Percentiles rank a stretch among this genome's conserved stretches.
Conservation (phyloP, 2,797 vertebrate genomes). For the Xenentodon cancila region DNA sequence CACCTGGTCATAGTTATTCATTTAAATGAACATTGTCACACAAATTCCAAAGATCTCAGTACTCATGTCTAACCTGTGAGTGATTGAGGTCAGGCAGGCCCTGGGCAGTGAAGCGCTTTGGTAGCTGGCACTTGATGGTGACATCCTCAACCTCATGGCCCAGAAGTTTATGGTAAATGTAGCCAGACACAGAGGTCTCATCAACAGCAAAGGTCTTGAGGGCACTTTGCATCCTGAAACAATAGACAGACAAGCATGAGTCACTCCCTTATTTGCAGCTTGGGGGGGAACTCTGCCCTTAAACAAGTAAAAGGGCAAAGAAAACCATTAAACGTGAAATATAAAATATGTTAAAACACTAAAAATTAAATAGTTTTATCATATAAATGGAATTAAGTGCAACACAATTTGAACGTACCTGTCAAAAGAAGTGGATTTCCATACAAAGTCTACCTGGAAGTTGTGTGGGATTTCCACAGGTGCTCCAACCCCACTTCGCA, state of each 20-base stretch:
- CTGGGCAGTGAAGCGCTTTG: constrained; percentile 98
- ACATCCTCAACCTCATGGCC: constrained; percentile 98
- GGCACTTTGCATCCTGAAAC: constrained; percentile 95
- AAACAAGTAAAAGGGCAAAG: background rate
- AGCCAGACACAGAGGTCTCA: constrained; percentile 97
- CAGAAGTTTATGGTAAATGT: constrained; percentile 97
- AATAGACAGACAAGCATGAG: constrained; percentile 1
- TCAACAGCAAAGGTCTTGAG: constrained; percentile 97
- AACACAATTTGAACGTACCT: constrained; percentile 78
- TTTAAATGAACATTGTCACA: background rate
- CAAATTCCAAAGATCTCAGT: background rate
- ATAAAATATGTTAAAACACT: background rate
- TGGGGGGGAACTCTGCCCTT: background rate
- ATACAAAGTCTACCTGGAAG: constrained; percentile 99
- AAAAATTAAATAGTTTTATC: background rate
- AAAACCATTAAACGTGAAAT: background rate
- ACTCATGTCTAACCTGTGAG: constrained; percentile 87
- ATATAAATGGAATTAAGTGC: background rate
- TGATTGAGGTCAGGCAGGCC: constrained; percentile 99
- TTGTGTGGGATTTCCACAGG: constrained; percentile 98
- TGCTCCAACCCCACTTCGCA: constrained; percentile 95
- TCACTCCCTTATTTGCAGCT: background rate
- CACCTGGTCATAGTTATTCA: background rate
- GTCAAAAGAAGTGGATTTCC: constrained; percentile 99
- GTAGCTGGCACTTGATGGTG: constrained; percentile 98